Conservation (phyloP, 1,140 invertebrate species). For the Trachymyrmex cornetzi region DNA sequence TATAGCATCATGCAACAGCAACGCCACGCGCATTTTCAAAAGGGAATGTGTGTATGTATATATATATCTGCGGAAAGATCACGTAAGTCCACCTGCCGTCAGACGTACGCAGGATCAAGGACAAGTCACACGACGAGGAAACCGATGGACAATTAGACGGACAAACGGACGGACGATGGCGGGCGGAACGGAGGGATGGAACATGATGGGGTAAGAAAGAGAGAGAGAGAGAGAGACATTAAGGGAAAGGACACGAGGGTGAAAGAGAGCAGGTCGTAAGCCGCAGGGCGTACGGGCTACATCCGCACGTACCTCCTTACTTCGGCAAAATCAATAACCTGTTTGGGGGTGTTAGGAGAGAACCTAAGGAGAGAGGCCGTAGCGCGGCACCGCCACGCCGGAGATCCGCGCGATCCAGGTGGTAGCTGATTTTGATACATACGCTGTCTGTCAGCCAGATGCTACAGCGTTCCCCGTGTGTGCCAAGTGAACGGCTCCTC, state of each 20-base stretch:
- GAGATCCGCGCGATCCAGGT: constrained; percentile 55
- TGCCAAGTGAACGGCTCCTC: constrained; percentile 46
- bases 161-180: constrained; percentile 30
- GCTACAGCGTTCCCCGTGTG: constrained; percentile 49
- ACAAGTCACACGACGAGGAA: constrained; percentile 19
- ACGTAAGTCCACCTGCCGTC: constrained; percentile 38
- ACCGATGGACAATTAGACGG: constrained; percentile 6
- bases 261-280: constrained; percentile 74
- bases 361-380: constrained; percentile 81
- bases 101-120: constrained; percentile 61
- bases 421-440: constrained; percentile 62
- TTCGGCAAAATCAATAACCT: constrained; percentile 85
- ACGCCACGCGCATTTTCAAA: constrained; percentile 32
- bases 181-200: constrained; percentile 27
- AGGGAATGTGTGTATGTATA: background rate
- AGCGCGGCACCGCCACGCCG: constrained; percentile 75
- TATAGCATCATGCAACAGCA: background rate
- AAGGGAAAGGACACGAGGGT: constrained; percentile 31
- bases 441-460: constrained; percentile 66
- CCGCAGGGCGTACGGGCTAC: constrained; percentile 81
- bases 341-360: constrained; percentile 83
- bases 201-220: constrained; percentile 41
- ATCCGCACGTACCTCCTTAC: constrained; percentile 81
- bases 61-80: constrained; percentile 10
- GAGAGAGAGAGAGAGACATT: constrained; percentile 43